Evolutionary conservation across 2,888 invertebrate species (phyloP), one percentile per base, ranked within the genome.

Genomic region (Cantharis rufa): DNA sequence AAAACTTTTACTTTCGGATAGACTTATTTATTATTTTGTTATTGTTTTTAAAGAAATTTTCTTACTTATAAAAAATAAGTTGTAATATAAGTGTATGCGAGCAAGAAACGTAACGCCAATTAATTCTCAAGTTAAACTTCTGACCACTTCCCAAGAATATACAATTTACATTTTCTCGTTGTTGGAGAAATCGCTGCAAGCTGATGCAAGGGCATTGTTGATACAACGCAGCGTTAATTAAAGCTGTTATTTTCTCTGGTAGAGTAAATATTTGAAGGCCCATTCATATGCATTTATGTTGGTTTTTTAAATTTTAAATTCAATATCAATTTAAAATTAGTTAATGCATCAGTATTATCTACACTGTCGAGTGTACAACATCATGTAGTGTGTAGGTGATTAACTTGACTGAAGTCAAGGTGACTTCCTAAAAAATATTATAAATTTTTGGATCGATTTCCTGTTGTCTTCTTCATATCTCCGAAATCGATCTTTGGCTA

Each of bases 1-100:
- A 70, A 62, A 63, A 75, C 70, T 75, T 61, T 75, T 75, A 75
- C 74, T 75, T 75, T 71, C 32, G 16, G 28, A 24, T 28, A 16
- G 70, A 70, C 15, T 74, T 74, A 70, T 74, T 69, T 64, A 62
- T 62, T 69, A 32, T 74, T 48, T 48, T 48, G 48, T 48, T 48
- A 48, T 48, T 48, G 48, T 48, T 48, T 48, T 48, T 48, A 48
- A 48, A 48, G 48, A 48, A 48, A 48, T 48, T 48, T 48, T 48
- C n/a, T 48, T n/a, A n/a, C 13, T 48, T 48, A n/a, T 1, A 48
- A 48, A 48, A 48, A 48, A 9, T n/a, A n/a, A n/a, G 5, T 13
- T 32, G 48, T 48, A 32, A 32, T 32, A 4, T 32, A 32, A 1
- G 48, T 48, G 2, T 48, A 48, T 48, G n/a, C n/a, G n/a, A 48